phyloP scores from a whole-genome alignment of 2,888 invertebrate species.

The Germaria angustata region DNA sequence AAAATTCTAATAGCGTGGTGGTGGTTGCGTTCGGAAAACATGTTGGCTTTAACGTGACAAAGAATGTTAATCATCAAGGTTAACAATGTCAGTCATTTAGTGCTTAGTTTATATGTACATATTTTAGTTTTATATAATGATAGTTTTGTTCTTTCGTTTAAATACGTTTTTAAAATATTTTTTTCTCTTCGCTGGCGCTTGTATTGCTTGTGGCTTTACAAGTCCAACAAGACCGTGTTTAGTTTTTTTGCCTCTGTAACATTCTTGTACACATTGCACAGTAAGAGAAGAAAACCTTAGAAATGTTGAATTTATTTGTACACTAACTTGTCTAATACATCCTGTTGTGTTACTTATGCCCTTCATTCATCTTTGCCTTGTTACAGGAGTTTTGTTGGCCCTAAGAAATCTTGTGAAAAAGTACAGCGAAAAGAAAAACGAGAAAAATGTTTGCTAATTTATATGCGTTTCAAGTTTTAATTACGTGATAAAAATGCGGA shows the following conservation, averaged over 20 bases:
- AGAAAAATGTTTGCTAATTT: slow-evolving; percentile 74
- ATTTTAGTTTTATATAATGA: slow-evolving; percentile 3
- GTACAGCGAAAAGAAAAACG: slow-evolving; percentile 24
- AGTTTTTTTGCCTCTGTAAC: background rate
- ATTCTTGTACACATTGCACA: background rate
- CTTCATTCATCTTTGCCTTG: slow-evolving; percentile 54
- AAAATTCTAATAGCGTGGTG: slow-evolving; percentile 51
- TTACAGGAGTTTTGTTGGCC: slow-evolving; percentile 46
- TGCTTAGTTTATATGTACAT: slow-evolving; percentile 35
- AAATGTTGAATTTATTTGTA: slow-evolving; percentile 55
- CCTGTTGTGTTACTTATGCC: slow-evolving; percentile 52
- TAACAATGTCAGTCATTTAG: slow-evolving; percentile 75
- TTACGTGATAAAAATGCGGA: slow-evolving; percentile 75
- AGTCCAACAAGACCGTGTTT: slow-evolving; percentile 8
- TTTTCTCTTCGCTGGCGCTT: background rate
- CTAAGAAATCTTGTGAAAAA: slow-evolving; percentile 21
- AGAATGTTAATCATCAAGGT: slow-evolving; percentile 77
- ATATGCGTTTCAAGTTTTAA: slow-evolving; percentile 79
- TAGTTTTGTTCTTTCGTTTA: background rate
- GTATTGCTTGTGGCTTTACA: slow-evolving; percentile 15
- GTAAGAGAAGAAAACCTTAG: background rate
- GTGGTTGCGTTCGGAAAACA: slow-evolving; percentile 52
- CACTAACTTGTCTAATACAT: slow-evolving; percentile 57
- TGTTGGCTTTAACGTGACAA: slow-evolving; percentile 65
- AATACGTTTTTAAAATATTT: background rate